Conservation (phyloP, 2,888 invertebrate species). For the Liodrosophila aerea region DNA sequence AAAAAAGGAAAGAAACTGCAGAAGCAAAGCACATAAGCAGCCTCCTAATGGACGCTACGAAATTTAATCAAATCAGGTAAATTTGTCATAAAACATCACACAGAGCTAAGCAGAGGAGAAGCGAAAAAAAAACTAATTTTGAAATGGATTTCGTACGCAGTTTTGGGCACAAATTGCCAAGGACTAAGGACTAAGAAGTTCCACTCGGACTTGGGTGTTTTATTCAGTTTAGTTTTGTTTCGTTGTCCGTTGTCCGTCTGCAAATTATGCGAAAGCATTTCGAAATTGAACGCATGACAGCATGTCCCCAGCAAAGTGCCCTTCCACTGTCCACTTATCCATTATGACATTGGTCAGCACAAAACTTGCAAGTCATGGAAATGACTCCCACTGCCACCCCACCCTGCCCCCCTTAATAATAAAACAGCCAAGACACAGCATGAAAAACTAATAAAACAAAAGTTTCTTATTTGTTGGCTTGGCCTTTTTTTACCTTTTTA, state of each 20-base stretch:
- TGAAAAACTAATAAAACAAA: conserved; percentile 78
- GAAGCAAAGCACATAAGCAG: conserved; percentile 28
- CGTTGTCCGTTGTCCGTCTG: conserved; percentile 48
- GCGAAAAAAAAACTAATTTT: conserved; percentile 71
- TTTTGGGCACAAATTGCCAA: conserved; percentile 74
- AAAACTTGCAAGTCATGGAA: conserved; percentile 78
- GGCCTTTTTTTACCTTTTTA: conserved; percentile 67
- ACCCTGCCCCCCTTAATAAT: conserved; percentile 53
- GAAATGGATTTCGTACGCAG: conserved; percentile 78
- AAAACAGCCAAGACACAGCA: conserved; percentile 71
- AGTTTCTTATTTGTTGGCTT: conserved; percentile 58
- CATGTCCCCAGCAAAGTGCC: conserved; percentile 43
- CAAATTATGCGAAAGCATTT: conserved; percentile 82
- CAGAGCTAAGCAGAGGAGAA: conserved; percentile 14
- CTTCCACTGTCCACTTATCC: conserved; percentile 27
- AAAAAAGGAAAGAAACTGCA: not conserved
- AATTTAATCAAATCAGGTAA: conserved; percentile 82
- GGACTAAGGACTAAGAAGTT: conserved; percentile 7
- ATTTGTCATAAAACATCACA: conserved; percentile 79
- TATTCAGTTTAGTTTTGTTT: conserved; percentile 9
- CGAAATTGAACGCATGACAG: conserved; percentile 79
- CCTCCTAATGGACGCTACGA: conserved; percentile 26
- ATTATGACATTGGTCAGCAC: conserved; percentile 77
- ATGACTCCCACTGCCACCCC: not conserved
- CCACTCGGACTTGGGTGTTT: conserved; percentile 37